Conservation (phyloP, 2,113 vertebrate genomes). For the Picathartes gymnocephalus region DNA sequence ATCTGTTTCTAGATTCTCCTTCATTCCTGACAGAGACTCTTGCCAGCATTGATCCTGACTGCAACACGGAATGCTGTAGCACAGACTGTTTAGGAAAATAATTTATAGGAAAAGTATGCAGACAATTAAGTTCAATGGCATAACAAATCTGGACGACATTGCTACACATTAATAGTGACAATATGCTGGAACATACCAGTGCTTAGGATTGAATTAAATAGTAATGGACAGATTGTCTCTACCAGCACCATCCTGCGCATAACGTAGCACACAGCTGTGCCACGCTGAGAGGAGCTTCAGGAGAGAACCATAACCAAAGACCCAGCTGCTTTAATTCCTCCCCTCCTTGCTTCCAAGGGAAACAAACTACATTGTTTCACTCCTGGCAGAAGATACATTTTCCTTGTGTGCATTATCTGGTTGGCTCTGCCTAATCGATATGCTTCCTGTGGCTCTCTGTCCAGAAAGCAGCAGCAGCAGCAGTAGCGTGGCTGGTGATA, state of each 20-base stretch:
- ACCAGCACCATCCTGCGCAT: neutral
- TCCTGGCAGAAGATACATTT: neutral
- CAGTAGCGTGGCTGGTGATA: neutral
- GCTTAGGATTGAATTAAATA: slow-evolving; percentile 24
- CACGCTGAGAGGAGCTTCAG: neutral
- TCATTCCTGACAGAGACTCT: neutral
- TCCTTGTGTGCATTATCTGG: neutral
- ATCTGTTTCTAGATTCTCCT: neutral
- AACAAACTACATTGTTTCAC: neutral
- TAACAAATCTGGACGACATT: slow-evolving; percentile 19
- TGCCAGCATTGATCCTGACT: neutral
- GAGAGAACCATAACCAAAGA: neutral
- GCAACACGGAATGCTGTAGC: neutral
- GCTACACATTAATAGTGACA: slow-evolving; percentile 16
- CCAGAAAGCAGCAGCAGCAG: neutral
- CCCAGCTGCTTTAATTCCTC: neutral
- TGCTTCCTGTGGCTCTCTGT: neutral
- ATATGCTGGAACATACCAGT: neutral
- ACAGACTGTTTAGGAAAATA: neutral
- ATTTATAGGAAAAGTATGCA: slow-evolving; percentile 11
- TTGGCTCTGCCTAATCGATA: neutral
- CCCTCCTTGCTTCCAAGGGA: neutral
- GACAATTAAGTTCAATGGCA: slow-evolving; percentile 25
- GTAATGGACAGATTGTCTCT: slow-evolving; percentile 20
- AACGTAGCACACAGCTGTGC: neutral